Evolutionary conservation across 2,888 invertebrate species (phyloP).

Genomic region (Azorinus chamasolen): DNA sequence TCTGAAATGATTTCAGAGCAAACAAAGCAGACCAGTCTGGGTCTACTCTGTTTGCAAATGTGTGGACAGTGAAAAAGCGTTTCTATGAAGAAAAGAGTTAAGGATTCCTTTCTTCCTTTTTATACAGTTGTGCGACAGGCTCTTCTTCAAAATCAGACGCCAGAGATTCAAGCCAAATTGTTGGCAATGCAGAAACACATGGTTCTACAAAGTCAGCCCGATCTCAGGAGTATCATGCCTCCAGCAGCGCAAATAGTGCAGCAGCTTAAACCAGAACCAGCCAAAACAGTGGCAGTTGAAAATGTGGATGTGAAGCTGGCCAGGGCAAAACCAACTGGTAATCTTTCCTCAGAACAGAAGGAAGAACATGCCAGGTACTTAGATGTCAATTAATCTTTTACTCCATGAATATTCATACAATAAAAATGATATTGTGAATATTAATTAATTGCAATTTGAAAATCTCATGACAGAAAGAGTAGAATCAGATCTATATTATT

Average conservation of each 20-base stretch:
- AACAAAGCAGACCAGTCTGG: too few relatives aligned
- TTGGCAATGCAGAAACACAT: constrained; percentile 93
- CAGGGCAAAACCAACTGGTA: constrained; percentile 61
- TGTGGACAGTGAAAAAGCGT: too few relatives aligned
- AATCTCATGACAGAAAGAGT: too few relatives aligned
- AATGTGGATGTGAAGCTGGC: constrained; percentile 31
- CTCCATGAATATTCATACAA: too few relatives aligned
- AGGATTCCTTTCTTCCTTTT: too few relatives aligned
- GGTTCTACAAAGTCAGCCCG: constrained; percentile 71
- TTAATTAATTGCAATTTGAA: too few relatives aligned
- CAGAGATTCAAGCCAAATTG: constrained; percentile 96
- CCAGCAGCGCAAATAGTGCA: constrained; percentile 18
- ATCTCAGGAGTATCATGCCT: constrained; percentile 32
- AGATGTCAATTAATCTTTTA: not conserved
- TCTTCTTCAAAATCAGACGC: constrained; percentile 95
- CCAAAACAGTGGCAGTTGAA: constrained; percentile 36
- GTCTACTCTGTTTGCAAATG: too few relatives aligned
- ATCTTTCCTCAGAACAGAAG: constrained; percentile 83
- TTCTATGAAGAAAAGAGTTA: too few relatives aligned
- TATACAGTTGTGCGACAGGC: constrained; percentile 95
- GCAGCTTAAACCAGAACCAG: constrained; percentile 26
- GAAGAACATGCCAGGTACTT: constrained; percentile 84
- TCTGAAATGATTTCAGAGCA: too few relatives aligned
- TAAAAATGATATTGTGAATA: too few relatives aligned
- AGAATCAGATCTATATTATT: too few relatives aligned